A percentile compares a stretch with the other conserved stretches of the same genome.
These are phyloP conservation scores for Chironomus tentans DNA, from an alignment of 2,888 invertebrate species.

Conservation along the genomic window DNA sequence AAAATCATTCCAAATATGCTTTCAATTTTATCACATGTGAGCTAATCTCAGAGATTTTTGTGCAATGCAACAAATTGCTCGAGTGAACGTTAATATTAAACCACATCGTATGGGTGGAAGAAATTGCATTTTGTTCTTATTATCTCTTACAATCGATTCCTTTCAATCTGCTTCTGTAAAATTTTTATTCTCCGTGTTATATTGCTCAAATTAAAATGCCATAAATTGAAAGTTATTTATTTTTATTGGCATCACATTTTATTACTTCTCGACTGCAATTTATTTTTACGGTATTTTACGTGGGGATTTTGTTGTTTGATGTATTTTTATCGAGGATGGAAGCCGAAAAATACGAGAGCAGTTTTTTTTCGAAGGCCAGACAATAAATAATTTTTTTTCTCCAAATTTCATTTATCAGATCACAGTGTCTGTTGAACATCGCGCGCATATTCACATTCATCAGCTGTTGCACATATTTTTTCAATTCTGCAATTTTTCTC, in stretches of 20 bases:
- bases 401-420: slow-evolving; percentile 25
- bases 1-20: too few species aligned
- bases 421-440: slow-evolving; percentile 20
- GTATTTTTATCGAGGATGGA: background rate
- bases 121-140: background rate
- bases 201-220: slow-evolving; percentile 22
- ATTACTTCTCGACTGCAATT: slow-evolving; percentile 24
- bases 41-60: too few species aligned
- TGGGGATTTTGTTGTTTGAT: background rate
- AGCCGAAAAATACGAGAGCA: background rate
- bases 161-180: background rate
- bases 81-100: background rate
- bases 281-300: slow-evolving; percentile 23
- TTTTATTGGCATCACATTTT: slow-evolving; percentile 23
- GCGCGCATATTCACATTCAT: slow-evolving; percentile 26
- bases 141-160: background rate
- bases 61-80: background rate
- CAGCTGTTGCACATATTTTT: slow-evolving; percentile 19
- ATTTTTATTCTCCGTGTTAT: background rate
- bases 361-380: background rate
- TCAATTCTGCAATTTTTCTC: slow-evolving; percentile 15
- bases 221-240: slow-evolving; percentile 27
- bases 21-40: too few species aligned
- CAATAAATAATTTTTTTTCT: slow-evolving; percentile 24
- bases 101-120: background rate